phyloP scores from a whole-genome alignment of 2,113 vertebrate species.

The Pelecanus crispus region DNA sequence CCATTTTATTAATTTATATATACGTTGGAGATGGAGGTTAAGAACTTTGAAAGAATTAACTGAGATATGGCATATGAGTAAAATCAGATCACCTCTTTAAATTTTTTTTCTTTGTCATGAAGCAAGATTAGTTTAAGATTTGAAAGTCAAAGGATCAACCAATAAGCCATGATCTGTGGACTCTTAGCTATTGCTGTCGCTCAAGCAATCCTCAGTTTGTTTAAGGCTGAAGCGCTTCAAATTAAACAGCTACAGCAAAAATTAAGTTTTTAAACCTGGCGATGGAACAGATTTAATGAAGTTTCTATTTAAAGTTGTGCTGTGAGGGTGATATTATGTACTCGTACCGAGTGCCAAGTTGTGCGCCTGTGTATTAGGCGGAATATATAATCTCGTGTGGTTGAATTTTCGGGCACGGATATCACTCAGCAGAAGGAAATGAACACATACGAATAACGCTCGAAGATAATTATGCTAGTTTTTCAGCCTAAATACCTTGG shows the following conservation, averaged over 20 bases:
- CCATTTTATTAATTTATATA: background rate
- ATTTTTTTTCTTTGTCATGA: background rate
- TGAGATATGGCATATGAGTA: fast-evolving
- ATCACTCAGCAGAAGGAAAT: constrained; percentile 29
- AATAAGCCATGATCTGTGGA: background rate
- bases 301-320: constrained; percentile 24
- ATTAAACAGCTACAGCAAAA: background rate
- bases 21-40: background rate
- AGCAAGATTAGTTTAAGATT: background rate
- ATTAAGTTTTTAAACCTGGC: background rate
- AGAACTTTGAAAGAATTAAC: background rate
- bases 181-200: background rate
- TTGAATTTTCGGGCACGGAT: background rate
- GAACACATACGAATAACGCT: constrained; percentile 20
- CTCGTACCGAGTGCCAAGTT: background rate
- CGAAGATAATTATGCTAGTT: constrained; percentile 58
- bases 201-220: background rate
- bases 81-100: background rate
- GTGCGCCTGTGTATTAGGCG: background rate
- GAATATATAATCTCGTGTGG: background rate
- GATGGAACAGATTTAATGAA: background rate
- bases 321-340: background rate
- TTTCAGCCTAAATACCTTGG: constrained; percentile 69
- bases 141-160: background rate
- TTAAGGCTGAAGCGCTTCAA: background rate